Base-by-base conservation (phyloP, 2,888 invertebrate genomes). In the Heteropelma amictum region DNA sequence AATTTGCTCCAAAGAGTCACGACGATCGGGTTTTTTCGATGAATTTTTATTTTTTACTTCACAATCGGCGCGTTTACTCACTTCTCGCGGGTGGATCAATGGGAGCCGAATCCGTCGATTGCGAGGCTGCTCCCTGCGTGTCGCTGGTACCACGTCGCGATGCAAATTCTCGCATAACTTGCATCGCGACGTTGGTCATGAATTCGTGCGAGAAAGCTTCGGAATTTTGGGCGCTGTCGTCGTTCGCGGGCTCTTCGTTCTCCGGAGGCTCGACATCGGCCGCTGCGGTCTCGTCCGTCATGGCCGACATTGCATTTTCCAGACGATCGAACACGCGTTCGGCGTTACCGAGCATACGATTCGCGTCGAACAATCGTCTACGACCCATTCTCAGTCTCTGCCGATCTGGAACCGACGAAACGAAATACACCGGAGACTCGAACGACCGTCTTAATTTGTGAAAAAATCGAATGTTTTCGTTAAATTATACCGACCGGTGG, bases 331-430 rank as follows among this genome's bases (percentile, higher is more conserved):
- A 84, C 10, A 90, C 84, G 2, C 87, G 86, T 65, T 88, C 87
- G 2, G 91, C 90, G 42, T 89, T 88, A 10, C 87, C 84, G 10
- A 92, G 78, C 91, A 92, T 91, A 51, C 90, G 88, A 77, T 88
- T 87, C 8, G 91, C 91, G 26, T 91, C 89, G 71, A 88, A 87
- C 56, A 92, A 83, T n/a, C 92, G 90, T 79, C 90, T 91, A 28
- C 89, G 90, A 4, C 91, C 90, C 56, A 91, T 88, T 54, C 90
- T 90, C 6, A 91, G 90, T 30, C 90, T 87, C 38, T 90, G 89
- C 78, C 91, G 85, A 26, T 90, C 91, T 89, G 61, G 21, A 77
- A 71, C 12, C 23, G 2, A n/a, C 10, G 30, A 53, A 7, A 5
- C 12, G 8, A 5, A 2, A 33, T 33, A 33, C 10, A 33, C 10